Evolutionary conservation across 2,113 vertebrate species (phyloP), one percentile per base, ranked within the genome.

Genomic region (Pygathrix nemaeus): DNA sequence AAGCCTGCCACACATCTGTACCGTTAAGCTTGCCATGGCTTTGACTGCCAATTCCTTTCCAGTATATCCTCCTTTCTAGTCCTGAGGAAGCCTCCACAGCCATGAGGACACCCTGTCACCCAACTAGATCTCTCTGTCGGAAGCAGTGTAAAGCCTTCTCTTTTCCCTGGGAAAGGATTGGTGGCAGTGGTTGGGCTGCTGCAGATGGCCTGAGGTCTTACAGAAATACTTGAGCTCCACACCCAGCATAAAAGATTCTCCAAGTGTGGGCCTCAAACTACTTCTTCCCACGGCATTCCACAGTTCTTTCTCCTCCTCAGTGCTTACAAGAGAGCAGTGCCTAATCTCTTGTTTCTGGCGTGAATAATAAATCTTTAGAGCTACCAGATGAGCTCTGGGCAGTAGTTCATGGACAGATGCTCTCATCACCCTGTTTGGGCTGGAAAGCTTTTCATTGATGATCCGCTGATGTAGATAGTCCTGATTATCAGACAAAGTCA

Each of bases 331-430:
- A 79, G 9, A 79, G n/a, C 73, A 40, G 73, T 57, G 86, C 66
- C 78, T 90, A 86, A 93, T 83, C 92, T 94, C 79, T 75, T 83
- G 55, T 89, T 97, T 93, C 82, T 94, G 95, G 90, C 38, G 59
- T 48, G 72, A 92, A 75, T 68, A 78, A 68, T 18, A 93, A 48
- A 76, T 82, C 59, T 93, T 85, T 84, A 93, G 85, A 81, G 81
- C 88, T 88, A 94, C 92, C 96, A 96, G 91, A 91, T 75, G 90
- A 90, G 45, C 64, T 45, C 59, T 59, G 4, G 3, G 73, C 52
- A 32, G 52, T 40, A 84, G 66, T 45, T 81, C 64, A 4, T 17
- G n/a, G 95, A 59, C 90, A 88, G 88, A 95, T 43, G 81, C 8
- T 92, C 50, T 89, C 32, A 45, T 70, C 80, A 40, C 55, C 52